Evolutionary conservation across 2,888 invertebrate species (phyloP), one percentile per base, ranked within the genome.

Genomic region (Argyresthia goedartella): DNA sequence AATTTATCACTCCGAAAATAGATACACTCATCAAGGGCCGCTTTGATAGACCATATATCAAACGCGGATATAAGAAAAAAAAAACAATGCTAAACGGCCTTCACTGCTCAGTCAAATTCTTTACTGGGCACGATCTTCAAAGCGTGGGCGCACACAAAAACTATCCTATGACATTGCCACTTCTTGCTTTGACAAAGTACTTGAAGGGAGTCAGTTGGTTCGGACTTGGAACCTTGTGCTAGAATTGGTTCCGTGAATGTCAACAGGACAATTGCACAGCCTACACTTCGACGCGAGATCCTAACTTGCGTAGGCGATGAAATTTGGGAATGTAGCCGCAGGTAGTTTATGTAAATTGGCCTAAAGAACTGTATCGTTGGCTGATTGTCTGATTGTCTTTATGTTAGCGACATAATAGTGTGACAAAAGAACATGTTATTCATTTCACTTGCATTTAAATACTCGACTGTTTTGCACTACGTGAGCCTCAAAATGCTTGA

Each of bases 91-190:
- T 79, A 53, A 46, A 49, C 64, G 72, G 82, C 85, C 84, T 84
- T 85, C 81, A 66, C 57, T 64, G 71, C 76, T 75, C 81, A 85
- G 82, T 82, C 82, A 76, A 85, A 84, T 84, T 82, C 81, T 84
- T 84, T 33, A 34, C 34, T 52, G 52, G 49, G 52, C 52, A 52
- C 52, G 49, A 49, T 50, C 42, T 33, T 50, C 50, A 35, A 41
- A 25, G 76, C 67, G 85, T 85, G 80, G 84, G 85, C 76, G 81
- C 74, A 64, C 69, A 77, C 81, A 85, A 86, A 86, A 85, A 86
- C 84, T 86, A 75, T 85, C 81, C 81, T 82, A 78, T 81, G 81
- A 81, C 82, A 81, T 82, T 86, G 82, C 69, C 54, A 54, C 52
- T 54, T 54, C 57, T 67, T 62, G 60, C 11, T 62, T 9, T 48